Conservation (phyloP, 2,113 vertebrate species). For the Thamnophis sirtalis region DNA sequence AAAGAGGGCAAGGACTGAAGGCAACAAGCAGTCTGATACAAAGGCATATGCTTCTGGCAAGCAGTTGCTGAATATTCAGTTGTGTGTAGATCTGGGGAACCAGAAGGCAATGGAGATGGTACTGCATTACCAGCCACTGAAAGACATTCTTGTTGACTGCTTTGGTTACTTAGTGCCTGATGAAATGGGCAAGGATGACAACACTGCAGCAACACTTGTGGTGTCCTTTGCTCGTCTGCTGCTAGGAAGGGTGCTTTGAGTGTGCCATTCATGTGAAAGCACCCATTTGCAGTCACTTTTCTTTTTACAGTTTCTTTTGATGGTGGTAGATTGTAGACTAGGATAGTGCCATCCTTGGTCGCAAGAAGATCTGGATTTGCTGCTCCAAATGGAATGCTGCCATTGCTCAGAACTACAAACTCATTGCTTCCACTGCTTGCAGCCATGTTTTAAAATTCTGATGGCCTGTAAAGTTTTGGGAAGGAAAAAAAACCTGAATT, state of each 20-base stretch:
- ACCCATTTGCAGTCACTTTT: conserved; percentile 72
- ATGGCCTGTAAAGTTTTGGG: conserved; percentile 20
- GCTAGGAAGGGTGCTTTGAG: conserved; percentile 71
- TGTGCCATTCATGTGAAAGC: conserved; percentile 72
- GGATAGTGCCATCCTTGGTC: conserved; percentile 49
- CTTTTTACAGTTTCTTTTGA: conserved; percentile 59
- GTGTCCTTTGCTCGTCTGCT: conserved; percentile 72
- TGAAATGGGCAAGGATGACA: conserved; percentile 80
- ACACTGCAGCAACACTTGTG: conserved; percentile 63
- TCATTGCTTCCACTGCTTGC: conserved; percentile 65
- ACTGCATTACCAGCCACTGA: conserved; percentile 53
- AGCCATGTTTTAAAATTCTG: conserved; percentile 68
- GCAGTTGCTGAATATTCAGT: conserved; percentile 70
- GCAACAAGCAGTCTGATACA: conserved; percentile 76
- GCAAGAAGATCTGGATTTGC: conserved; percentile 35
- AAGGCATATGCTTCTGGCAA: conserved; percentile 72
- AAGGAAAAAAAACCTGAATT: conserved; percentile 20
- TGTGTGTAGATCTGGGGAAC: conserved; percentile 66
- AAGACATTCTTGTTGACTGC: conserved; percentile 76
- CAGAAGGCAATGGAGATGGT: conserved; percentile 61
- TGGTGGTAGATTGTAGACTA: conserved; percentile 47
- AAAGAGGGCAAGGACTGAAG: conserved; percentile 75
- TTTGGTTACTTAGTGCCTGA: conserved; percentile 72
- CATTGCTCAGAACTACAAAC: conserved; percentile 67
- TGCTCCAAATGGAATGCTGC: conserved; percentile 61